Percentiles rank a stretch among this genome's conserved stretches.
Conservation (phyloP, 2,797 vertebrate species). For the Vespertilio murinus region DNA sequence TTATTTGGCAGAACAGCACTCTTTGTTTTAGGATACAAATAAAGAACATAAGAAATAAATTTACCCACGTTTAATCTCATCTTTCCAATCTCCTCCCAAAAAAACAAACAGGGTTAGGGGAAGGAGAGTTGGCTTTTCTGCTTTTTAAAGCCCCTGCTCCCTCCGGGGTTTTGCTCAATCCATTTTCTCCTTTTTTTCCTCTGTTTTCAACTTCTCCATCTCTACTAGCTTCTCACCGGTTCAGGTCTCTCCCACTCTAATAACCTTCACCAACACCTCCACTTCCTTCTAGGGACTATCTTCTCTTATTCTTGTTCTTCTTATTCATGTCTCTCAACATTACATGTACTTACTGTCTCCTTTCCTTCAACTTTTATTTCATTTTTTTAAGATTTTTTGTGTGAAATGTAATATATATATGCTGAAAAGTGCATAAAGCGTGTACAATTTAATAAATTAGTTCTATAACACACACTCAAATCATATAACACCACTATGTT, state of each 20-base stretch:
- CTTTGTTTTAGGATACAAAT: not conserved
- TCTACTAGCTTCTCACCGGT: not conserved
- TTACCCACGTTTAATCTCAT: not conserved
- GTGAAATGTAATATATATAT: not conserved
- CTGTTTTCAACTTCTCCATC: not conserved
- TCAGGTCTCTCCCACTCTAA: not conserved
- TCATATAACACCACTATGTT: not conserved
- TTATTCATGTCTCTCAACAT: slow-evolving; percentile 25
- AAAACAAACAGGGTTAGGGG: not conserved
- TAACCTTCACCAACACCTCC: not conserved
- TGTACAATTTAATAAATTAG: not conserved
- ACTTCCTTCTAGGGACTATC: not conserved
- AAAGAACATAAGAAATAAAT: slow-evolving; percentile 27
- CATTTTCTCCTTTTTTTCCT: not conserved
- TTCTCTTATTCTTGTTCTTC: not conserved
- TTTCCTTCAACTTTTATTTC: not conserved
- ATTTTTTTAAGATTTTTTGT: not conserved
- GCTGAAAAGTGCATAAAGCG: not conserved
- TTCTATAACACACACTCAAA: not conserved
- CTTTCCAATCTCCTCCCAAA: not conserved
- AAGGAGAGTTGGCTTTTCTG: not conserved
- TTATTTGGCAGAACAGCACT: not conserved
- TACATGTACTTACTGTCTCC: not conserved
- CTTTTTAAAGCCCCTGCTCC: not conserved
- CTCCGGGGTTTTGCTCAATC: not conserved